Evolutionary conservation across 2,113 vertebrate species (phyloP), one percentile per base, ranked within the genome.

Genomic region (Xenopus laevis): DNA sequence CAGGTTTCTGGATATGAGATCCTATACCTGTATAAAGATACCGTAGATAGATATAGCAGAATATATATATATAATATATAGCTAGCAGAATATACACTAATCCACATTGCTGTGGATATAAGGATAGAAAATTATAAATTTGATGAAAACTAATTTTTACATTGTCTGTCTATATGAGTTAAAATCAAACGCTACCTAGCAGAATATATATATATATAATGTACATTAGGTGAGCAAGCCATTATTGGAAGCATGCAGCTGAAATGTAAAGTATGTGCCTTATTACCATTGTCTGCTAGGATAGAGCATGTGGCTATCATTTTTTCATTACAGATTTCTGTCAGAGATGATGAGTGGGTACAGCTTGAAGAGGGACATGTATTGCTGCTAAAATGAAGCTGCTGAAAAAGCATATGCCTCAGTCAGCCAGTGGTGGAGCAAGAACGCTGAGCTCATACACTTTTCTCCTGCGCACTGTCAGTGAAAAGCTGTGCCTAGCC

Each of bases 341-440:
- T 57, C 67, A 55, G 33, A 62, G 50, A 30, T 64, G 67, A 70
- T 57, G 67, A 53, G 47, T 40, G 6, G 33, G 33, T 70, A 44
- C 59, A 70, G 82, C 79, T 72, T 79, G 81, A 61, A 66, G 79
- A 78, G 76, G 0, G 40, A 72, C 7, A 52, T 65, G 57, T 78
- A 81, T 47, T 72, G 44, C 4, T 61, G 50, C 55, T 40, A 70
- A 71, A 76, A 77, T 77, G 86, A 78, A 81, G 82, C 81, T 27
- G 50, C 82, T 83, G 79, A 82, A 73, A 82, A 86, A 82, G 79
- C 83, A 0, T 77, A 84, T 72, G 21, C 80, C 74, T 82, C 79
- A 53, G 47, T 72, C 79, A 84, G 82, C 70, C 83, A 81, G 79
- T 44, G 71, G 78, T 78, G 75, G 82, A 79, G 78, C 79, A 73